Base-by-base conservation (phyloP, 2,888 invertebrate species). In the Ophioninae sp. region DNA sequence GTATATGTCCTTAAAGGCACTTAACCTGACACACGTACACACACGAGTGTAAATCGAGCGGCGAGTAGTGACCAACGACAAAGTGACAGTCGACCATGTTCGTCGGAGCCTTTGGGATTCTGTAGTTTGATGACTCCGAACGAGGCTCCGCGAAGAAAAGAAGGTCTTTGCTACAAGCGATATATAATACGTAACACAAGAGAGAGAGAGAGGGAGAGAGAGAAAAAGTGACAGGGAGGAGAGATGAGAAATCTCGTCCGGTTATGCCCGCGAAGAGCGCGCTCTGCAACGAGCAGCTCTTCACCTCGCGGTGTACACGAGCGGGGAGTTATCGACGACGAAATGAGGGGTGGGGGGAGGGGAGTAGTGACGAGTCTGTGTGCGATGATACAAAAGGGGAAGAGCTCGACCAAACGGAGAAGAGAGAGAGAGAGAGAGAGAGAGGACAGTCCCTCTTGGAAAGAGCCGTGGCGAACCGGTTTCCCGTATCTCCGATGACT, bases 401-500 rank as follows among this genome's bases (percentile, higher is more conserved):
- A 70, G 92, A 90, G 90, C 89, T 87, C 89, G 88, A 90, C 91
- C 92, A 90, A 89, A 87, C 56, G 70, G 61, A 68, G 57, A 57
- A 77, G 77, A 78, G 77, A 81, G 70, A 80, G 75, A 73, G 83
- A 79, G 86, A 72, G 82, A 23, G 78, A 65, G 72, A 65, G 74
- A 61, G 62, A 83, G 78, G 78, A 78, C 81, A 65, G 65, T 75
- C 81, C 59, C 75, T 69, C 39, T 59, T 73, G 57, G 79, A 79
- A 73, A 77, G 59, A 88, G 87, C 87, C 88, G 87, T 87, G 89
- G 88, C 88, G 87, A 92, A 92, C 92, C 92, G 92, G 92, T 92
- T 92, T 91, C 88, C 89, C 89, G 91, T 92, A 91, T 92, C 92
- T 91, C 89, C 89, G 91, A 91, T 92, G 92, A 92, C 90, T 91